Conservation (phyloP, 2,113 vertebrate species). For the Protobothrops flavoviridis region DNA sequence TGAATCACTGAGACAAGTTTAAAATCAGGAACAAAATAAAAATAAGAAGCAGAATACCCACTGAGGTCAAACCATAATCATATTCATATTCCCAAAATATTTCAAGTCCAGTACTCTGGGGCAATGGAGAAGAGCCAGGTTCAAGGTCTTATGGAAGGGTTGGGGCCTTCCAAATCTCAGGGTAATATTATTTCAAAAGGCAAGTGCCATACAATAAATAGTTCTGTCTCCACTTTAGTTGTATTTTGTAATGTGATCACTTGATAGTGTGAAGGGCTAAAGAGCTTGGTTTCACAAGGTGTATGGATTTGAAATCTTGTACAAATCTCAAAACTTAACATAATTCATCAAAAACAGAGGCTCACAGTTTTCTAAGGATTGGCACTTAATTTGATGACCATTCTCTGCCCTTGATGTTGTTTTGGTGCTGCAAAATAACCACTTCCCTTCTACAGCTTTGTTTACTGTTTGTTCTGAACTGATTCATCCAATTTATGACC, state of each 20-base stretch:
- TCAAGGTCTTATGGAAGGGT: background rate
- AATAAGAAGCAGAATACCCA: background rate
- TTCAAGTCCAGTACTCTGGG: background rate
- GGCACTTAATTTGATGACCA: background rate
- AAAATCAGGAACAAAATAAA: background rate
- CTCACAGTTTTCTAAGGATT: background rate
- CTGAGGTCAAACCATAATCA: background rate
- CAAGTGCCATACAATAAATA: background rate
- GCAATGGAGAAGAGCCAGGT: background rate
- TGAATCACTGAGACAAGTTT: background rate
- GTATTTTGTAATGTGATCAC: background rate
- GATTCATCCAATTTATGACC: background rate
- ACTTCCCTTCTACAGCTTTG: background rate
- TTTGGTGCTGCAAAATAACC: background rate
- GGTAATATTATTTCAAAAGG: background rate
- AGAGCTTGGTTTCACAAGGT: background rate
- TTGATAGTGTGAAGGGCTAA: background rate
- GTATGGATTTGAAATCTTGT: background rate
- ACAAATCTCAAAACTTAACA: background rate
- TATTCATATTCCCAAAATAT: background rate
- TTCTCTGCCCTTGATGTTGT: background rate
- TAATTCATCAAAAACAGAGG: background rate
- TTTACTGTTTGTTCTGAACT: background rate
- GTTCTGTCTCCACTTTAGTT: background rate
- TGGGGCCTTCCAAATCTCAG: background rate